phyloP scores from a whole-genome alignment of 2,797 vertebrate genomes.

The Peromyscus eremicus region DNA sequence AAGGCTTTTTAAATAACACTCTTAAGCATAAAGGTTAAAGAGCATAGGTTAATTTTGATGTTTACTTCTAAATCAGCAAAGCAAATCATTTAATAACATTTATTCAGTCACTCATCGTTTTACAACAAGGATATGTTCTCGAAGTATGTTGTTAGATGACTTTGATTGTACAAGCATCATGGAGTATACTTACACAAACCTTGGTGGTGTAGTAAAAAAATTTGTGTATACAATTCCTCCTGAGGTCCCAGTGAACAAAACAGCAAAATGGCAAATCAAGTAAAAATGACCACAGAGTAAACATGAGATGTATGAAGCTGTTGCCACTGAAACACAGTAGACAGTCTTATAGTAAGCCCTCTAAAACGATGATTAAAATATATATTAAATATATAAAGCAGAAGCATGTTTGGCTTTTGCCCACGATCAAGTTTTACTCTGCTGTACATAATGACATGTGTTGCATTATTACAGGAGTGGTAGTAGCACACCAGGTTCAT shows the following conservation, averaged over 20 bases:
- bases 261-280: not conserved
- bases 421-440: not conserved
- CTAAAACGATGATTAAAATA: not conserved
- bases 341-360: not conserved
- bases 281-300: not conserved
- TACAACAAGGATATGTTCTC: not conserved
- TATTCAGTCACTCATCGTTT: not conserved
- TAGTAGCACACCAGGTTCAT: not conserved
- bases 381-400: not conserved
- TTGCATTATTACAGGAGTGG: not conserved
- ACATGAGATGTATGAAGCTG: not conserved
- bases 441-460: not conserved
- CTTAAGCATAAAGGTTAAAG: constrained; percentile 38
- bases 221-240: not conserved
- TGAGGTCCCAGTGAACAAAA: not conserved
- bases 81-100: constrained; percentile 4
- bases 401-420: not conserved
- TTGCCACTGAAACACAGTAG: not conserved
- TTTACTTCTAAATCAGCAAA: constrained; percentile 65
- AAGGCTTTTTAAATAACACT: constrained; percentile 5
- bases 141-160: not conserved
- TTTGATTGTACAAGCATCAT: not conserved
- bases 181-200: not conserved
- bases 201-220: not conserved
- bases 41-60: constrained; percentile 31